phyloP scores from a whole-genome alignment of 2,888 invertebrate species.

The Protophormia terraenovae region DNA sequence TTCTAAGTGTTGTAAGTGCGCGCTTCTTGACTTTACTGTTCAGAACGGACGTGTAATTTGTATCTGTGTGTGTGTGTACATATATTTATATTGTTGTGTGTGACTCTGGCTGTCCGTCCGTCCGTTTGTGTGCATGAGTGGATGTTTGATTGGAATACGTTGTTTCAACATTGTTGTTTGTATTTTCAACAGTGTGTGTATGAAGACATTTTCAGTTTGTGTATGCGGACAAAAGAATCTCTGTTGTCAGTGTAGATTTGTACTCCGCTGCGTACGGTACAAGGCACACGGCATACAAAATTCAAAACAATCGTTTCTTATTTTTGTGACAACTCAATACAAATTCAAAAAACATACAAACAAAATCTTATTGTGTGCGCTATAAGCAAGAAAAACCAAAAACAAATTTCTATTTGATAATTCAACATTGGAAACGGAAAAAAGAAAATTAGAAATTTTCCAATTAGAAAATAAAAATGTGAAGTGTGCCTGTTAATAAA shows the following conservation, averaged over 20 bases:
- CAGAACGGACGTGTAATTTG: constrained; percentile 27
- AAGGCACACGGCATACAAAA: constrained; percentile 75
- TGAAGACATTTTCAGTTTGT: constrained; percentile 70
- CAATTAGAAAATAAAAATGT: constrained; percentile 44
- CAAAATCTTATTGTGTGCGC: constrained; percentile 36
- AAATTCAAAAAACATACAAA: constrained; percentile 28
- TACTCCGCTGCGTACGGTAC: constrained; percentile 81
- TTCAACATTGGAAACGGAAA: constrained; percentile 27
- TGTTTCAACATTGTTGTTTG: constrained; percentile 60
- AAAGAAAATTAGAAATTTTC: constrained; percentile 41
- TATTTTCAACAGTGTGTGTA: constrained; percentile 55
- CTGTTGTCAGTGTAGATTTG: constrained; percentile 81
- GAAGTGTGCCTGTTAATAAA: constrained; percentile 37
- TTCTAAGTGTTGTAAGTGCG: constrained; percentile 68
- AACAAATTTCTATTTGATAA: constrained; percentile 32
- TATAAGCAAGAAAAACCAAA: constrained; percentile 22
- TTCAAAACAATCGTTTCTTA: constrained; percentile 50
- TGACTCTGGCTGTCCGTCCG: constrained; percentile 20
- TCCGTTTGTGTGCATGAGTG: constrained; percentile 4
- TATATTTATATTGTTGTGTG: background rate
- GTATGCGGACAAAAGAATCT: constrained; percentile 73
- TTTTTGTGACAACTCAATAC: constrained; percentile 37
- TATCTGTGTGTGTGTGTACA: constrained; percentile 10
- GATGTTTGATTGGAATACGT: constrained; percentile 34
- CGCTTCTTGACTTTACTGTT: constrained; percentile 62